phyloP scores from a whole-genome alignment of 2,113 vertebrate species.

The Gobius niger region DNA sequence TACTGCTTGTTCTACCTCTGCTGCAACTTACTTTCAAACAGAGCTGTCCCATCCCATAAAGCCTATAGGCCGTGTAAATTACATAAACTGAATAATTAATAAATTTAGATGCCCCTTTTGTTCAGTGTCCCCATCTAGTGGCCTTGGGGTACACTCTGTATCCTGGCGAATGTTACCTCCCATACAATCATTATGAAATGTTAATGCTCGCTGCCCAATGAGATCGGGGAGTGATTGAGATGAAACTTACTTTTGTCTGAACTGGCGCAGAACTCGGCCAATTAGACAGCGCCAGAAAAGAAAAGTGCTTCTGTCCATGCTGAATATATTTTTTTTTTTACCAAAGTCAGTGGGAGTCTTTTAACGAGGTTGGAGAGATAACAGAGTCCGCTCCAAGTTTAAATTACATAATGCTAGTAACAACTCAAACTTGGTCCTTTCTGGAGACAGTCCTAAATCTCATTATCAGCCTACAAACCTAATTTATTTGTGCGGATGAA shows the following conservation, averaged over 20 bases:
- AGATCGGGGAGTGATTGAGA: not conserved
- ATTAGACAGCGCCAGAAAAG: not conserved
- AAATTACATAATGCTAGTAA: conserved; percentile 1
- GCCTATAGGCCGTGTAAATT: too few relatives aligned
- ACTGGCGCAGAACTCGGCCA: not conserved
- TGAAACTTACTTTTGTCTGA: not conserved
- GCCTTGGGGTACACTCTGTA: not conserved
- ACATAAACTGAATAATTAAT: too few relatives aligned
- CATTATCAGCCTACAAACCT: not conserved
- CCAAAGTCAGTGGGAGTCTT: conserved; percentile 7
- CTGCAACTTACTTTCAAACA: too few relatives aligned
- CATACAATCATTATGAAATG: not conserved
- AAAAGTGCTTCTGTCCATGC: not conserved
- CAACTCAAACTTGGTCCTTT: not conserved
- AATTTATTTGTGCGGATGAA: not conserved
- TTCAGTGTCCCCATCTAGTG: not conserved
- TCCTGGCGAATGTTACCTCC: too few relatives aligned
- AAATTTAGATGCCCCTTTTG: not conserved
- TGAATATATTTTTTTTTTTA: conserved; percentile 9
- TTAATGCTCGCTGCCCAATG: not conserved
- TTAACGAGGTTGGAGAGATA: conserved; percentile 7
- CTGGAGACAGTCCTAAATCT: not conserved
- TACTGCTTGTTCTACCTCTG: too few relatives aligned
- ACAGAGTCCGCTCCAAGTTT: conserved; percentile 4
- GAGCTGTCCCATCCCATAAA: too few relatives aligned